phyloP scores from a whole-genome alignment of 92 coral and sea anemone species.

The Epizoanthus scotinus region DNA sequence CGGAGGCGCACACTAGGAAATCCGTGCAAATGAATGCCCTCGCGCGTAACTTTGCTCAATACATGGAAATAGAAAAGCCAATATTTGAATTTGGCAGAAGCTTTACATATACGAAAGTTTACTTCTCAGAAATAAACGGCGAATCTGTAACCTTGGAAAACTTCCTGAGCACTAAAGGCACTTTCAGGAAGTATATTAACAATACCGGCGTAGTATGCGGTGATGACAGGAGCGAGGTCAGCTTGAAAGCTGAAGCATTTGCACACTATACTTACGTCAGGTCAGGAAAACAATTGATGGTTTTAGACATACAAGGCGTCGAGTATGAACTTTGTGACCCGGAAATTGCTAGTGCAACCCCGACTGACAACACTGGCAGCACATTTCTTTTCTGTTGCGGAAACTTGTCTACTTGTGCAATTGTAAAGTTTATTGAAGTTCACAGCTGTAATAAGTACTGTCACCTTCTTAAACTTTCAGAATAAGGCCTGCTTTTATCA shows the following conservation, averaged over 20 bases:
- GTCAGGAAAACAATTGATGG: constrained; percentile 32
- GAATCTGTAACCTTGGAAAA: constrained; percentile 35
- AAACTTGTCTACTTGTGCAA: constrained; percentile 10
- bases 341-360: constrained; percentile 26
- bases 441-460: constrained; percentile 24
- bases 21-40: constrained; percentile 30
- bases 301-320: not conserved
- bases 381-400: constrained; percentile 41
- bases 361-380: not conserved
- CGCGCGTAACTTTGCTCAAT: constrained; percentile 32
- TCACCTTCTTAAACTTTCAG: not conserved
- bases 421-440: not conserved
- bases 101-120: constrained; percentile 18
- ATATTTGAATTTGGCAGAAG: not conserved
- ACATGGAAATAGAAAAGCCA: constrained; percentile 16
- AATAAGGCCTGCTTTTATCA: too few relatives aligned
- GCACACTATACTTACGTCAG: constrained; percentile 24
- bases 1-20: constrained; percentile 46
- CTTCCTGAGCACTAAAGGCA: constrained; percentile 7
- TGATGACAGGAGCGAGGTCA: not conserved
- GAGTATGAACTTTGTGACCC: constrained; percentile 19
- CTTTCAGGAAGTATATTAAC: constrained; percentile 10
- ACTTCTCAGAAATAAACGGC: constrained; percentile 1
- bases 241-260: constrained; percentile 35
- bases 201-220: constrained; percentile 17